Evolutionary conservation across 2,888 invertebrate species (phyloP).

Genomic region (Brassicogethes aeneus): DNA sequence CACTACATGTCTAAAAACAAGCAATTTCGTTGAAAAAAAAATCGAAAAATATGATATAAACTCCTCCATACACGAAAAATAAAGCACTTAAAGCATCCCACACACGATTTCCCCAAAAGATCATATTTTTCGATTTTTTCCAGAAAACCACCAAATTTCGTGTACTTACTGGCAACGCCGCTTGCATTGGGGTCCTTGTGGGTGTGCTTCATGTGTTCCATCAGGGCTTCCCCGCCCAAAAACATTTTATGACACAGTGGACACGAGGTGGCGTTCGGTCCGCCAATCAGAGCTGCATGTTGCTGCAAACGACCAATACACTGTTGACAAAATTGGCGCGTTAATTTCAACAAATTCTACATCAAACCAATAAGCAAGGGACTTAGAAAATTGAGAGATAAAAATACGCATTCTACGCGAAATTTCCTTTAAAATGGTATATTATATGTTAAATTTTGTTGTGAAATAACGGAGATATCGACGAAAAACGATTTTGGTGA

Average conservation of each 20-base stretch:
- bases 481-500: too few species aligned
- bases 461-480: too few species aligned
- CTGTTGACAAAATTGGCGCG: conserved; percentile 57
- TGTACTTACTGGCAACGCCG: conserved; percentile 79
- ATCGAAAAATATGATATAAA: too few species aligned
- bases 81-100: too few species aligned
- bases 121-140: too few species aligned
- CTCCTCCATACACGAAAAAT: too few species aligned
- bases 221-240: conserved; percentile 84
- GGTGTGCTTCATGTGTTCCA: conserved; percentile 93
- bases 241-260: conserved; percentile 92
- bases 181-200: conserved; percentile 89
- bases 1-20: too few species aligned
- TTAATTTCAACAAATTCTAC: conserved; percentile 22
- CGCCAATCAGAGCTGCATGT: conserved; percentile 88
- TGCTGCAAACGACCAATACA: conserved; percentile 93
- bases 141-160: too few species aligned
- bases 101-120: too few species aligned
- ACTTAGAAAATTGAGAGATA: conserved; percentile 8
- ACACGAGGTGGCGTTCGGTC: conserved; percentile 85
- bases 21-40: too few species aligned
- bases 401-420: background rate
- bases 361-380: conserved; percentile 37
- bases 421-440: background rate
- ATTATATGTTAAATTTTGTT: background rate